Evolutionary conservation across 2,888 invertebrate genomes (phyloP).

Genomic region (Ichneumon xanthorius): DNA sequence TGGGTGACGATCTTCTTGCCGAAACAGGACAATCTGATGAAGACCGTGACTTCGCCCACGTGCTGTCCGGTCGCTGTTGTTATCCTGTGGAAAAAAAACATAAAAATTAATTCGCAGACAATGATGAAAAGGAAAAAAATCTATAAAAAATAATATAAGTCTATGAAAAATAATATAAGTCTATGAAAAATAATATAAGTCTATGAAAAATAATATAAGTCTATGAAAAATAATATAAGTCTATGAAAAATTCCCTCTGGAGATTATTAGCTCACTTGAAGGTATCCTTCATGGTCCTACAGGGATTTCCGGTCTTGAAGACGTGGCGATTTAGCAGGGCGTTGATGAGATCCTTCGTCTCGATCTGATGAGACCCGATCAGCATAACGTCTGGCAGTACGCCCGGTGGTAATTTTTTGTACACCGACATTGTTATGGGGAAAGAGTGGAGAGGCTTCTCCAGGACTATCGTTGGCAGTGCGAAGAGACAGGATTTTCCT

Average conservation of each 20-base stretch:
- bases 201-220: no score
- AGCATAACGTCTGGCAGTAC: slow-evolving; percentile 88
- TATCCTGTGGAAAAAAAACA: slow-evolving; percentile 80
- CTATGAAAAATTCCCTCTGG: neutral
- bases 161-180: no score
- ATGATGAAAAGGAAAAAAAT: neutral
- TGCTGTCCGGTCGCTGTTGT: slow-evolving; percentile 85
- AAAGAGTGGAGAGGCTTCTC: slow-evolving; percentile 86
- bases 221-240: neutral
- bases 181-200: no score
- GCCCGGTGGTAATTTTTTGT: slow-evolving; percentile 88
- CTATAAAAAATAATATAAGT: no score
- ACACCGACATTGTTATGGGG: slow-evolving; percentile 87
- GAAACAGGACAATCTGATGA: slow-evolving; percentile 89
- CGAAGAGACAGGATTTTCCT: slow-evolving; percentile 90
- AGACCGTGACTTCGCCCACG: slow-evolving; percentile 88
- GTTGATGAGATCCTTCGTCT: slow-evolving; percentile 87
- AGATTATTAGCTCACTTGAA: slow-evolving; percentile 79
- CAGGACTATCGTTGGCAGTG: slow-evolving; percentile 87
- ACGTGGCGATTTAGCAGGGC: slow-evolving; percentile 85
- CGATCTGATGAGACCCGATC: slow-evolving; percentile 87
- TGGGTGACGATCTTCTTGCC: slow-evolving; percentile 89
- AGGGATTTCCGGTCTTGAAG: slow-evolving; percentile 84
- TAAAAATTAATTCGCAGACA: neutral
- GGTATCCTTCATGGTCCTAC: slow-evolving; percentile 88